Evolutionary conservation across 1,140 invertebrate genomes (phyloP), one percentile per base, ranked within the genome.

Genomic region (Lerema accius): DNA sequence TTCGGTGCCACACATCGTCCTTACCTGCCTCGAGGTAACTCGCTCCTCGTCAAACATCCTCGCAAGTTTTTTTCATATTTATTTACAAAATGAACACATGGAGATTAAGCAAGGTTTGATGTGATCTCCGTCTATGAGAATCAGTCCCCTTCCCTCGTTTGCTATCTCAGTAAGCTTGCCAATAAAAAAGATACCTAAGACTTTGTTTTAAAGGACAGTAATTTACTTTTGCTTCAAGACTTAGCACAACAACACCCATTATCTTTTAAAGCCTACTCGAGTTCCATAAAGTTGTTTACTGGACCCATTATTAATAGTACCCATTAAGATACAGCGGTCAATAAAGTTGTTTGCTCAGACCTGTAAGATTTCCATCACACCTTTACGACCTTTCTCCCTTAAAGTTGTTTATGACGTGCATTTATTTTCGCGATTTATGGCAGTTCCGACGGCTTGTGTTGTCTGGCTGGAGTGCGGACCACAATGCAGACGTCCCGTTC

Each of bases 311-410:
- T 23, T 23, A 32, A 32, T 32, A 32, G 28, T 32, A 32, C 17
- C 32, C 43, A 28, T 26, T 15, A 64, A 48, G 19, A 39, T 61
- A 61, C 43, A 59, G 55, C 42, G 40, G 45, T 37, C 62, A 64
- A 64, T 64, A 64, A 64, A 50, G 35, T 58, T 64, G 53, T 64
- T 64, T 64, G 46, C 53, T 40, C 48, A 43, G 40, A 58, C 13
- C 46, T 26, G 14, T 48, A 37, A 46, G 53, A 46, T 63, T 63
- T 39, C 42, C 23, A 55, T 46, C 42, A 39, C 42, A 49, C 39
- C 40, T 64, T 56, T 64, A 64, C 51, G 19, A 11, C 14, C 17
- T 58, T 64, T 48, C 59, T 62, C 43, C 58, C 16, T 61, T 50
- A 50, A 50, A 32, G 28, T 32, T 32, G 4, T 32, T 32, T 32